Percentiles rank a stretch among this genome's conserved stretches.
Evolutionary conservation across 2,113 vertebrate species (phyloP).

Genomic region (Neotragus moschatus): DNA sequence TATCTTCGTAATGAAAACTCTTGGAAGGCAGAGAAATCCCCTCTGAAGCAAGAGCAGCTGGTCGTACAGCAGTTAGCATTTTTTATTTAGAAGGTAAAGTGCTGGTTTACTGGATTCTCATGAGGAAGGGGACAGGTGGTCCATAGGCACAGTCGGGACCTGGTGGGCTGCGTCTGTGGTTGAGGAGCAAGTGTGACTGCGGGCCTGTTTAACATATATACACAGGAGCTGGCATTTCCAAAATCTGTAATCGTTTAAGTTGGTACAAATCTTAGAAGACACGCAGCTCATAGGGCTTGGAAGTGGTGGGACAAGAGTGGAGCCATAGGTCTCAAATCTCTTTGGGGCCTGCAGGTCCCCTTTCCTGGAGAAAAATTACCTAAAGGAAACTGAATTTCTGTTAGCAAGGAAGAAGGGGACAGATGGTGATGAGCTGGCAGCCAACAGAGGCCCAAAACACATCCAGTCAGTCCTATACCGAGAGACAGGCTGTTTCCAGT

Average conservation of each 20-base stretch:
- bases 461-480: background rate
- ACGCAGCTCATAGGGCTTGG: background rate
- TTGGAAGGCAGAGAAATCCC: background rate
- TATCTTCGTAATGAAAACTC: background rate
- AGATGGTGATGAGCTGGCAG: background rate
- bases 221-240: background rate
- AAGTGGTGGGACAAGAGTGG: background rate
- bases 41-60: background rate
- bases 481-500: background rate
- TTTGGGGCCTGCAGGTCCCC: background rate
- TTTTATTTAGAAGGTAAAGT: background rate
- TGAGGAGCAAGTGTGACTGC: background rate
- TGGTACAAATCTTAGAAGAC: background rate
- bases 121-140: background rate
- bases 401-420: background rate
- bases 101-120: background rate
- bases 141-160: background rate
- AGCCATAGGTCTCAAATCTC: background rate
- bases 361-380: background rate
- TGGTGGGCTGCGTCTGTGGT: background rate
- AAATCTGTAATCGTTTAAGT: background rate
- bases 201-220: background rate
- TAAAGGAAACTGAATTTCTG: background rate
- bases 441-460: background rate
- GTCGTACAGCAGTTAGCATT: background rate